Percentiles rank a stretch among this genome's conserved stretches.
These are phyloP conservation scores for Marmota monax DNA, from an alignment of 2,113 vertebrate genomes.

Conservation along the genomic window DNA sequence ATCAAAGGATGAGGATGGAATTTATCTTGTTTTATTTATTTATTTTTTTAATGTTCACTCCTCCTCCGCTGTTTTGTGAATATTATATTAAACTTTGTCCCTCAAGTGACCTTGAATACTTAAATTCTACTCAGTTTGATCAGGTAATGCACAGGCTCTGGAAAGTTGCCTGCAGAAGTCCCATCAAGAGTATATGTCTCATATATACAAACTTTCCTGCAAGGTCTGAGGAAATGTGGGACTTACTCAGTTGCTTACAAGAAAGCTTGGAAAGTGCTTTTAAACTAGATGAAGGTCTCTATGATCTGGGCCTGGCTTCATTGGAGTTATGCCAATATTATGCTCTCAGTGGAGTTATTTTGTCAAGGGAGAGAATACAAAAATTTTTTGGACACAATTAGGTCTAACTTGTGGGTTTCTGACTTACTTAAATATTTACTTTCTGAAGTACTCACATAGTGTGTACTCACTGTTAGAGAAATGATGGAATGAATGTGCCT, in stretches of 20 bases:
- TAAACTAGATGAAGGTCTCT: neutral
- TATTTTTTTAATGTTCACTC: neutral
- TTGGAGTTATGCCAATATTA: neutral
- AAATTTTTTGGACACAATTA: neutral
- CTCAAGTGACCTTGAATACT: slow-evolving; percentile 64
- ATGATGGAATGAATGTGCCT: neutral
- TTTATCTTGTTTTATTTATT: neutral
- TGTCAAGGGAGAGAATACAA: neutral
- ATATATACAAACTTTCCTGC: slow-evolving; percentile 61
- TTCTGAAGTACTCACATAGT: neutral
- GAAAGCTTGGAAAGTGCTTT: neutral
- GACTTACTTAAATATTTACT: neutral
- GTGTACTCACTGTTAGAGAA: neutral
- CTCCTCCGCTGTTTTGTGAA: neutral
- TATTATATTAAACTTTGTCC: slow-evolving; percentile 36
- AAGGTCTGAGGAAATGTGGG: neutral
- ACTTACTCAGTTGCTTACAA: slow-evolving; percentile 55
- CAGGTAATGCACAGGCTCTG: neutral
- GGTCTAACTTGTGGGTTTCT: neutral
- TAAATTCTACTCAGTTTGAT: slow-evolving; percentile 67
- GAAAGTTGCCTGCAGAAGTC: neutral
- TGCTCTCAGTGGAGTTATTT: neutral
- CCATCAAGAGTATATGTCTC: neutral
- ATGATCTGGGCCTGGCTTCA: neutral
- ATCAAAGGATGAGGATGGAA: neutral